Conservation (phyloP, 2,797 vertebrate genomes). For the Tympanoctomys barrerae region DNA sequence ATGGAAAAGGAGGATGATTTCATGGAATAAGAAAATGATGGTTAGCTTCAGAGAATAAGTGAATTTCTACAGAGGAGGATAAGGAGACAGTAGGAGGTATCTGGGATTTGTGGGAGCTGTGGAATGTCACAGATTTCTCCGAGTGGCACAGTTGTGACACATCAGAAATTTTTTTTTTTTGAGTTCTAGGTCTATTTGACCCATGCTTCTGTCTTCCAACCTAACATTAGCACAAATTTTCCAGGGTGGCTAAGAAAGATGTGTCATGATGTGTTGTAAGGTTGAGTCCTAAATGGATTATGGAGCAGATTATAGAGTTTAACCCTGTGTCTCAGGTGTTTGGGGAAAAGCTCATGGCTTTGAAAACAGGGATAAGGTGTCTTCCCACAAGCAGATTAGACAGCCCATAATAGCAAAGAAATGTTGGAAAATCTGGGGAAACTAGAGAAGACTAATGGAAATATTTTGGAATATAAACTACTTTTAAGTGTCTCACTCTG, state of each 20-base stretch:
- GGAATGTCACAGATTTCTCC: neutral
- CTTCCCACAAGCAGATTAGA: neutral
- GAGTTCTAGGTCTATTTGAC: neutral
- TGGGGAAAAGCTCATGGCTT: fast-evolving
- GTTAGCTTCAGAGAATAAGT: neutral
- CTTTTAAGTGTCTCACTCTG: neutral
- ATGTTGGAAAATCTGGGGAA: neutral
- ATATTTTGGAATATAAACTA: neutral
- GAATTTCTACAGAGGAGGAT: neutral
- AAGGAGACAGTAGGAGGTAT: neutral
- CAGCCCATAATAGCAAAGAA: neutral
- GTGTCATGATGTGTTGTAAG: too few species aligned
- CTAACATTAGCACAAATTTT: neutral
- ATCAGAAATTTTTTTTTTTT: neutral
- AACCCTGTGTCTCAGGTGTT: neutral
- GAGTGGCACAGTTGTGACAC: neutral
- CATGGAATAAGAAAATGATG: neutral
- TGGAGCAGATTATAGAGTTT: neutral
- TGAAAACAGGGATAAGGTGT: neutral
- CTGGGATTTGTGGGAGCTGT: neutral
- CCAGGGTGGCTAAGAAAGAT: neutral
- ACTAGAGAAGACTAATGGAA: neutral
- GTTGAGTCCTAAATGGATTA: neutral
- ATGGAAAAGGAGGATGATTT: neutral
- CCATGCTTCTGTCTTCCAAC: neutral